A percentile compares a stretch with the other conserved stretches of the same genome.
Evolutionary conservation across 2,797 vertebrate species (phyloP).

Genomic region (Acanthopagrus latus): DNA sequence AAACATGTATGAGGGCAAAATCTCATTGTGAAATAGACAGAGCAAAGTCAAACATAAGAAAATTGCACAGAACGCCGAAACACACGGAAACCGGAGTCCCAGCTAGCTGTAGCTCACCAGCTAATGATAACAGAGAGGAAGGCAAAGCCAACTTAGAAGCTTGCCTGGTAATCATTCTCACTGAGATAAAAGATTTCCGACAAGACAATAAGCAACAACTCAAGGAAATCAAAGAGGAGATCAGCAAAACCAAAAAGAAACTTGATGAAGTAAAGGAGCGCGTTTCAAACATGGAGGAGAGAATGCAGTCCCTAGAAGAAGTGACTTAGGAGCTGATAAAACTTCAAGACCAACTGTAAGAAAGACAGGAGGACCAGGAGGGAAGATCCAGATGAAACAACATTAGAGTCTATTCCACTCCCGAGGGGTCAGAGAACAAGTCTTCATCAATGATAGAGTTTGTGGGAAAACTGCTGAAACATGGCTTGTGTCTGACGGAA

Average conservation of each 20-base stretch:
- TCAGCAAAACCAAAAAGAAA: background rate
- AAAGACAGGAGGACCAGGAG: background rate
- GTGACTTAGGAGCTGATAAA: constrained; percentile 7
- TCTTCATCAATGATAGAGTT: background rate
- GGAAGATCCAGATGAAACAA: background rate
- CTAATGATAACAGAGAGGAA: background rate
- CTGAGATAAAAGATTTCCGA: background rate
- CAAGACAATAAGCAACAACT: background rate
- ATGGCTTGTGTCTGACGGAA: background rate
- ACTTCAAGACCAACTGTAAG: background rate
- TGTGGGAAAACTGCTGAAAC: background rate
- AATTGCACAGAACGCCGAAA: background rate
- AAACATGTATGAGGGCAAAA: background rate
- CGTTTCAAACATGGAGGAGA: background rate
- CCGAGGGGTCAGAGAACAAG: background rate
- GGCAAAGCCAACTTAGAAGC: background rate
- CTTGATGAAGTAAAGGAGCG: background rate
- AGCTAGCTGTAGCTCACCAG: background rate
- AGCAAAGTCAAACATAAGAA: background rate
- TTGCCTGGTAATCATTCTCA: background rate
- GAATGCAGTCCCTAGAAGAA: constrained; percentile 1
- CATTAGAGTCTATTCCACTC: background rate
- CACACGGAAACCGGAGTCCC: background rate
- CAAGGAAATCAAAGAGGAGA: background rate
- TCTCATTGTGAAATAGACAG: background rate